Evolutionary conservation across 1,140 invertebrate species (phyloP).

Genomic region (Asbolus verrucosus): DNA sequence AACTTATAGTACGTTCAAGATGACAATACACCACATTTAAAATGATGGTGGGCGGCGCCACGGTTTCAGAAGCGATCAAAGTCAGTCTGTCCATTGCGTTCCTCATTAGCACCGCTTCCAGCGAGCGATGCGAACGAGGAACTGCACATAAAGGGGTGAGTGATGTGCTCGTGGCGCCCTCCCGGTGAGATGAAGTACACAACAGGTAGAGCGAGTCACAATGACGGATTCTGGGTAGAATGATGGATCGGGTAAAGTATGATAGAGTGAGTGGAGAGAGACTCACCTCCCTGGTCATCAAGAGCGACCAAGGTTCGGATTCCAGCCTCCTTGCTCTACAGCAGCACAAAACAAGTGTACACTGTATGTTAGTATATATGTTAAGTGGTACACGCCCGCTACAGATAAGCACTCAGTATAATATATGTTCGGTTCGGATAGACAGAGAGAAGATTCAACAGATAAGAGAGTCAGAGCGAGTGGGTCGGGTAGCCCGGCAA

Average conservation of each 20-base stretch:
- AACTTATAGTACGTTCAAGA: background rate
- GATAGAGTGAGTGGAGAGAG: slow-evolving; percentile 59
- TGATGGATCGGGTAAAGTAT: slow-evolving; percentile 42
- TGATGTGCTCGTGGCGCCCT: slow-evolving; percentile 1
- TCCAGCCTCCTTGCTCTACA: slow-evolving; percentile 99
- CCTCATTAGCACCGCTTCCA: background rate
- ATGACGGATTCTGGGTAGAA: slow-evolving; percentile 39
- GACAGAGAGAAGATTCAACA: slow-evolving; percentile 15
- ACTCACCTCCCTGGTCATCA: slow-evolving; percentile 99
- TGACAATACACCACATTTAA: slow-evolving; percentile 20
- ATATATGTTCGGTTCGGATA: slow-evolving; percentile 15
- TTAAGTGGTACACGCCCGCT: slow-evolving; percentile 56
- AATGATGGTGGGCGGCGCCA: slow-evolving; percentile 18
- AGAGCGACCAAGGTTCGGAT: slow-evolving; percentile 98
- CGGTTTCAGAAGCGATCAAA: too few relatives aligned
- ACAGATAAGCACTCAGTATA: slow-evolving; percentile 46
- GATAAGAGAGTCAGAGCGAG: slow-evolving; percentile 5
- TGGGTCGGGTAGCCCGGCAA: slow-evolving; percentile 31
- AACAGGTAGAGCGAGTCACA: slow-evolving; percentile 33
- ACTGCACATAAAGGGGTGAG: background rate
- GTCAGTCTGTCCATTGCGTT: too few relatives aligned
- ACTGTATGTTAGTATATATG: slow-evolving; percentile 66
- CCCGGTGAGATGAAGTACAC: slow-evolving; percentile 21
- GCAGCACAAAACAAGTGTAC: slow-evolving; percentile 80
- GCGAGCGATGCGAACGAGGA: background rate